A percentile compares a stretch with the other conserved stretches of the same genome.
Evolutionary conservation across 2,113 vertebrate species (phyloP).

Genomic region (Podarcis cretensis): DNA sequence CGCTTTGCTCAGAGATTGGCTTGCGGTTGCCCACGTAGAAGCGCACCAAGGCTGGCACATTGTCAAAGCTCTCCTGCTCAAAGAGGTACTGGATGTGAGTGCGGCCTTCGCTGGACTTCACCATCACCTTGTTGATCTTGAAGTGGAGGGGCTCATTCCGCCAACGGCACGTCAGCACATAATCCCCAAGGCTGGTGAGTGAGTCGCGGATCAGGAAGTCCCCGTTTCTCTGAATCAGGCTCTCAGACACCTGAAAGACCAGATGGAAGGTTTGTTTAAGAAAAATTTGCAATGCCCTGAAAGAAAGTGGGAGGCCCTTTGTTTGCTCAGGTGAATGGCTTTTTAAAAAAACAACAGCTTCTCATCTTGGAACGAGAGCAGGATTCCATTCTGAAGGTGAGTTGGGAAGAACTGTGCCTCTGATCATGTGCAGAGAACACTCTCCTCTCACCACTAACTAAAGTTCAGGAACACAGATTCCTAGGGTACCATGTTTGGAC

Average conservation of each 20-base stretch:
- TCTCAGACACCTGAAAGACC: slow-evolving; percentile 87
- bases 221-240: slow-evolving; percentile 88
- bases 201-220: slow-evolving; percentile 97
- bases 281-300: background rate
- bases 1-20: slow-evolving; percentile 86
- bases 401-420: background rate
- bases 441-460: background rate
- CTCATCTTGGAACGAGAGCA: background rate
- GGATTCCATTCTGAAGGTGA: background rate
- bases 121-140: slow-evolving; percentile 95
- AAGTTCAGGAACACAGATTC: background rate
- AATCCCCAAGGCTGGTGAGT: slow-evolving; percentile 89
- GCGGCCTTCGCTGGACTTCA: slow-evolving; percentile 87
- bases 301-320: background rate
- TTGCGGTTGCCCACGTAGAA: slow-evolving; percentile 91
- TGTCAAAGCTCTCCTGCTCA: slow-evolving; percentile 93
- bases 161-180: slow-evolving; percentile 94
- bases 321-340: background rate
- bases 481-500: too few species aligned
- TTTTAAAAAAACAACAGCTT: background rate
- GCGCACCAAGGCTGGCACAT: slow-evolving; percentile 89
- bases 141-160: slow-evolving; percentile 91
- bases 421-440: background rate
- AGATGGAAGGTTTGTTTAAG: background rate
- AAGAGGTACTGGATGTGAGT: slow-evolving; percentile 91